Evolutionary conservation across 2,888 invertebrate species (phyloP).

Genomic region (Branchinecta sandiegonensis): DNA sequence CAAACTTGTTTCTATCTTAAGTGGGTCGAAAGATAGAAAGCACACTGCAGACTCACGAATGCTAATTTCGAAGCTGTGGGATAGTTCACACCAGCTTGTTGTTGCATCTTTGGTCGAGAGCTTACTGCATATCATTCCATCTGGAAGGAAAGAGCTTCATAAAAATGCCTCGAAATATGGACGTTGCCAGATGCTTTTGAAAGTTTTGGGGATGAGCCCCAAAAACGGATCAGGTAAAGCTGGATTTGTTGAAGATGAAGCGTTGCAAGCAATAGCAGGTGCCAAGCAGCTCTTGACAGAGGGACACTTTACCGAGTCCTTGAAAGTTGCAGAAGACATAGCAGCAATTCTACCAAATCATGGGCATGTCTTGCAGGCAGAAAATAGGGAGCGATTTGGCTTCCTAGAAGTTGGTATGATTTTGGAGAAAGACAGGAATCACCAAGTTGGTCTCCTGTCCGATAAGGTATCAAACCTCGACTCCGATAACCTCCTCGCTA

Average conservation of each 20-base stretch:
- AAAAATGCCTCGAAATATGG: background rate
- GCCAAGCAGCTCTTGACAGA: background rate
- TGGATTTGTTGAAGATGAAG: background rate
- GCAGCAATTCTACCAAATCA: background rate
- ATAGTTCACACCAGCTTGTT: background rate
- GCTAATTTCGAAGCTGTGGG: background rate
- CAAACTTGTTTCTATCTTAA: background rate
- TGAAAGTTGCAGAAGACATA: background rate
- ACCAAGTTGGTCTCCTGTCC: background rate
- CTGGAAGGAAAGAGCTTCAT: constrained; percentile 10
- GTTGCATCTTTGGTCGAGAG: background rate
- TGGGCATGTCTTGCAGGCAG: background rate
- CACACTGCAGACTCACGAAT: background rate
- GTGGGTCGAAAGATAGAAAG: background rate
- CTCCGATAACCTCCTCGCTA: background rate
- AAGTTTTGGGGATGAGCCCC: background rate
- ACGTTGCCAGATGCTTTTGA: background rate
- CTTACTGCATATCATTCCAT: background rate
- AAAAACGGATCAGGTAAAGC: background rate
- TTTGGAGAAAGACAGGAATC: background rate
- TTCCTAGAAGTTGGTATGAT: background rate
- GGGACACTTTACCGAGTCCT: background rate
- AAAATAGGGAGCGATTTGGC: background rate
- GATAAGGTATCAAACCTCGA: background rate
- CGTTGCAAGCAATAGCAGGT: background rate